A percentile compares a stretch with the other conserved stretches of the same genome.
phyloP scores from a whole-genome alignment of 2,113 vertebrate genomes.

The Nannospalax galili region DNA sequence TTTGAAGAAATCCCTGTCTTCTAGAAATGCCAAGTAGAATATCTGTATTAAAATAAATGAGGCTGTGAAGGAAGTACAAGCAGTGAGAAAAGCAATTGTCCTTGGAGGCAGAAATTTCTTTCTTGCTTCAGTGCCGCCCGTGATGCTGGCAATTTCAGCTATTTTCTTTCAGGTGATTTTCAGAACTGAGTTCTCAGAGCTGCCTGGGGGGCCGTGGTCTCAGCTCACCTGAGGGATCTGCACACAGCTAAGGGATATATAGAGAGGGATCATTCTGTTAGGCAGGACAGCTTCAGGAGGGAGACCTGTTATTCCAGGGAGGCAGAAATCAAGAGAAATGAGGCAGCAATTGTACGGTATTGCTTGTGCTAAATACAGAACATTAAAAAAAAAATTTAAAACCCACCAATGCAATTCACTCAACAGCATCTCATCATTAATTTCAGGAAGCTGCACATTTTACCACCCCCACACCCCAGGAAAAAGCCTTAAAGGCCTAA shows the following conservation, averaged over 20 bases:
- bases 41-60: constrained; percentile 64
- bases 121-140: constrained; percentile 56
- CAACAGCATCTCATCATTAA: neutral
- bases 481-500: neutral
- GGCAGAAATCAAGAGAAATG: constrained; percentile 56
- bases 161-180: constrained; percentile 69
- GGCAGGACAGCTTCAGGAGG: constrained; percentile 50
- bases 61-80: constrained; percentile 42
- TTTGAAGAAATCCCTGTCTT: constrained; percentile 39
- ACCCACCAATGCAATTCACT: neutral
- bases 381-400: constrained; percentile 42
- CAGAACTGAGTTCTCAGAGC: neutral
- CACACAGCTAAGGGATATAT: neutral
- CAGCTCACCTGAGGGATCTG: constrained; percentile 33
- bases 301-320: constrained; percentile 32
- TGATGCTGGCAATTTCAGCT: constrained; percentile 55
- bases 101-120: constrained; percentile 62
- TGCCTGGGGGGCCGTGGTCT: neutral
- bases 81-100: constrained; percentile 70
- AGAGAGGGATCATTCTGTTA: constrained; percentile 37
- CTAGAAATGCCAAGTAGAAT: constrained; percentile 63
- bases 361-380: constrained; percentile 48
- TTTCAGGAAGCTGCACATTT: constrained; percentile 11
- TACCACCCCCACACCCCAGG: neutral
- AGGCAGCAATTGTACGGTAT: constrained; percentile 2